Conservation (phyloP, 2,797 vertebrate species). For the Bufotes viridis region DNA sequence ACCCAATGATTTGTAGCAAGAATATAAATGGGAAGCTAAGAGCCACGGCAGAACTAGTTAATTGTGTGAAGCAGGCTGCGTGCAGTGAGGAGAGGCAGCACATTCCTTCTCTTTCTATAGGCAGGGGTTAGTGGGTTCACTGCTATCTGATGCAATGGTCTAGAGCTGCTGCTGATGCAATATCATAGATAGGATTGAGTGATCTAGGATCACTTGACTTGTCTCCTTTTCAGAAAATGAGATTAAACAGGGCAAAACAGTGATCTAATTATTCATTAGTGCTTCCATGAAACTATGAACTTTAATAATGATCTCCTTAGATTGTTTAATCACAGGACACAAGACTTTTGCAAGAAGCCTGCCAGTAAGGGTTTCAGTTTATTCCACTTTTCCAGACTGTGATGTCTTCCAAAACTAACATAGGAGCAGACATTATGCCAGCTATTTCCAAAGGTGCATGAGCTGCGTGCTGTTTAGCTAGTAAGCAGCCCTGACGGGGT, state of each 20-base stretch:
- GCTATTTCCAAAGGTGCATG: not conserved
- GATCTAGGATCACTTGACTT: not conserved
- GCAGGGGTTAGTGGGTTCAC: constrained; percentile 50
- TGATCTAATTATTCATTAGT: not conserved
- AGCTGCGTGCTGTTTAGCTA: not conserved
- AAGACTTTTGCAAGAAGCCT: not conserved
- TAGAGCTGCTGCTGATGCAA: constrained; percentile 49
- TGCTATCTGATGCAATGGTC: constrained; percentile 49
- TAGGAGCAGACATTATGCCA: not conserved
- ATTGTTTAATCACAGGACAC: not conserved
- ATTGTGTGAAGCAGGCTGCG: not conserved
- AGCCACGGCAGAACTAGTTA: constrained; percentile 10
- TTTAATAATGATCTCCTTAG: not conserved
- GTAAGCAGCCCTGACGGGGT: not conserved
- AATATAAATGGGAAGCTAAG: not conserved
- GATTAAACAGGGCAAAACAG: not conserved
- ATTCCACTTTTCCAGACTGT: not conserved
- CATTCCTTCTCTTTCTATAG: constrained; percentile 28
- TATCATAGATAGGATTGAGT: constrained; percentile 2
- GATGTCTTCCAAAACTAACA: too few species aligned
- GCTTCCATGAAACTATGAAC: not conserved
- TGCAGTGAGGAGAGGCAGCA: not conserved
- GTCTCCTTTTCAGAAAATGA: not conserved
- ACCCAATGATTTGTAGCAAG: not conserved
- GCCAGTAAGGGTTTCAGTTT: not conserved